Evolutionary conservation across 2,797 vertebrate genomes (phyloP), one percentile per base, ranked within the genome.

Genomic region (Danio albolineatus): DNA sequence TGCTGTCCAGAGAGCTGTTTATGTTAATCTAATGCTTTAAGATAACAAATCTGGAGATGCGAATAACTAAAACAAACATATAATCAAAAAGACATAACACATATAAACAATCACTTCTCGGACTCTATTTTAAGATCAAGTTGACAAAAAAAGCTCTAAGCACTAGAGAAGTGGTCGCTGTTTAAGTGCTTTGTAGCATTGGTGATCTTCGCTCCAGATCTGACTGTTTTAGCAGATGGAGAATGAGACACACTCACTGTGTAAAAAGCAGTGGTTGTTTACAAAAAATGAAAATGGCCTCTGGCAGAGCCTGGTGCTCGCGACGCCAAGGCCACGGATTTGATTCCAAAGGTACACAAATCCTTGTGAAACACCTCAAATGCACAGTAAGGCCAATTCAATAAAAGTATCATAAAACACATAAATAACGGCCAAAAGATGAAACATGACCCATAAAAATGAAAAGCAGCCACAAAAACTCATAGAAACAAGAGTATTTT

Each of bases 11-110:
- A 61, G 41, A 49, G 21, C 36, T 76, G 59, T 80, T 83, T 79
- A 67, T 83, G 13, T 7, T n/a, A 51, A 38, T 36, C 43, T 66
- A 39, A 74, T 61, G 54, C n/a, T 71, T 60, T 49, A 19, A 12
- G 70, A 81, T 62, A 83, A 79, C 69, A 83, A 65, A 77, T 44
- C 43, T 7, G 41, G 36, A 44, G 44, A 28, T 5, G 60, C n/a
- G 81, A 61, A 64, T 8, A 61, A 21, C 43, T 28, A 28, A 48
- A 70, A 44, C 48, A 67, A 81, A 59, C 51, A 38, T 49, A 17
- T 78, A 13, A 38, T 17, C 53, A 70, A 60, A 49, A 7, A 56
- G 17, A 57, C 70, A 12, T 41, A 10, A 73, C 77, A 73, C 48
- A 70, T 60, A 73, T 14, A 48, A 21, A 6, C 5, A 4, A 28